phyloP scores from a whole-genome alignment of 2,888 invertebrate genomes.

The Erpobdella octoculata region DNA sequence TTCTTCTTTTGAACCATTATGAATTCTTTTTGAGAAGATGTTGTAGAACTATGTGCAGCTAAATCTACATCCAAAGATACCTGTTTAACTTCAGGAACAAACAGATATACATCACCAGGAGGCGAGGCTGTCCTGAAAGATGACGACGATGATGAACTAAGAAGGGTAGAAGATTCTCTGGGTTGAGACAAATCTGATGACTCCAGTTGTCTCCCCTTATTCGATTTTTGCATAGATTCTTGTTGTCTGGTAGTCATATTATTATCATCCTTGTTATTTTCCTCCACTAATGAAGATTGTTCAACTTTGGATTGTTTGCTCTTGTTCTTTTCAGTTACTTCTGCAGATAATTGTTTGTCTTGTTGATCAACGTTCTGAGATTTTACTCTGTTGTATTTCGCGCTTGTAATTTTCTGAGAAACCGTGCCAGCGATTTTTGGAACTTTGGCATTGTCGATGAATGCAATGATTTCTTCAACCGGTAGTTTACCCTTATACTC shows the following conservation, averaged over 20 bases:
- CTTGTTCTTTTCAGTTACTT: not conserved
- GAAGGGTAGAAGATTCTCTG: not conserved
- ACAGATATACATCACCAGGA: not conserved
- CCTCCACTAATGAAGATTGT: not conserved
- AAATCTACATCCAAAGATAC: not conserved
- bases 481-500: slow-evolving; percentile 27
- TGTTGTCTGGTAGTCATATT: not conserved
- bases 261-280: not conserved
- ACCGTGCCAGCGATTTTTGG: not conserved
- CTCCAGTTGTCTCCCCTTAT: not conserved
- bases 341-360: not conserved
- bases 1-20: slow-evolving; percentile 16
- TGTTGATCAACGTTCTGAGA: too few relatives aligned
- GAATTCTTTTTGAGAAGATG: not conserved
- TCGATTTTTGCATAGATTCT: not conserved
- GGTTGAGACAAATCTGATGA: not conserved
- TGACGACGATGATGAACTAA: not conserved
- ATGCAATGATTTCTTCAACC: slow-evolving; percentile 25
- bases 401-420: not conserved
- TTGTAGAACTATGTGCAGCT: not conserved
- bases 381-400: not conserved
- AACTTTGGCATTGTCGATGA: slow-evolving; percentile 10
- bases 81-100: not conserved
- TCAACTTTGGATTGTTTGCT: not conserved
- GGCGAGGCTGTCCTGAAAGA: not conserved